A percentile compares a stretch with the other conserved stretches of the same genome.
Conservation (phyloP, 2,888 invertebrate genomes). For the Lordiphosa andalusiaca region DNA sequence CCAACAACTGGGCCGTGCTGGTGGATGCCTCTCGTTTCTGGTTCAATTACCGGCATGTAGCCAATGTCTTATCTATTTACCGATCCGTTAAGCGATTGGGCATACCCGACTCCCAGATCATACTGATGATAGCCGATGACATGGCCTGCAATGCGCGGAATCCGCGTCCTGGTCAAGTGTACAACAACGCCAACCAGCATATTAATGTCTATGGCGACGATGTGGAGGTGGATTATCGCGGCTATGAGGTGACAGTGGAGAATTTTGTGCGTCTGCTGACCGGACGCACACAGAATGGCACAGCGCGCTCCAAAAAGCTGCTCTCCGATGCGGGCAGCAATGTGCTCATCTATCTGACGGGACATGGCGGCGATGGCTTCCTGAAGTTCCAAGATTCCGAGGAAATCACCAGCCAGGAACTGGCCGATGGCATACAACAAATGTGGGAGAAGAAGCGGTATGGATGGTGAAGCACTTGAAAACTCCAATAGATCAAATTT, state of each 20-base stretch:
- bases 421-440: conserved; percentile 99
- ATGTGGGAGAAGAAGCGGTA: conserved; percentile 99
- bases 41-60: conserved; percentile 99
- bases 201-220: conserved; percentile 99
- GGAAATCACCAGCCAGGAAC: conserved; percentile 98
- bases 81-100: conserved; percentile 98
- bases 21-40: conserved; percentile 99
- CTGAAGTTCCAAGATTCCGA: conserved; percentile 99
- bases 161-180: conserved; percentile 98
- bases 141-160: conserved; percentile 99
- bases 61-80: conserved; percentile 98
- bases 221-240: conserved; percentile 98
- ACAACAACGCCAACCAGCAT: conserved; percentile 98
- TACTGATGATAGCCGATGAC: conserved; percentile 99
- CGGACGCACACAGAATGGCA: conserved; percentile 94
- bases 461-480: no score
- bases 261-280: conserved; percentile 98
- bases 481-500: no score
- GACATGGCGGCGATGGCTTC: conserved; percentile 99
- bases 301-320: conserved; percentile 96
- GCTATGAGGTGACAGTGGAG: conserved; percentile 97
- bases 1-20: conserved; percentile 99
- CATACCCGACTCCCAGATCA: conserved; percentile 99
- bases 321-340: conserved; percentile 98
- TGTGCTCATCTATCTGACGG: conserved; percentile 96